phyloP scores from a whole-genome alignment of 92 coral and sea anemone genomes.

The Pocillopora meandrina region DNA sequence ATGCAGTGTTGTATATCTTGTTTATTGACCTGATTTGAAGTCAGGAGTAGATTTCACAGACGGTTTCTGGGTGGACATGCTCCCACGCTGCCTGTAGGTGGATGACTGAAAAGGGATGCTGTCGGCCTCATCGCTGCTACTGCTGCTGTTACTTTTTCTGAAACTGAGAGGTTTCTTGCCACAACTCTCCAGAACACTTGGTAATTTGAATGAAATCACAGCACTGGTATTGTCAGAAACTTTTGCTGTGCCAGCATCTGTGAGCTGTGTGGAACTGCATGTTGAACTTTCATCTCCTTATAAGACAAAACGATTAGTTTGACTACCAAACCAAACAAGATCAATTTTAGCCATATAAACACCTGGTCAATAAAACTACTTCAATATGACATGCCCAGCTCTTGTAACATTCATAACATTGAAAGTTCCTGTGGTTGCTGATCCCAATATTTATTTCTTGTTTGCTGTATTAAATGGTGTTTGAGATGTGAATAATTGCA shows the following conservation, averaged over 20 bases:
- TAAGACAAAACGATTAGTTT: not conserved
- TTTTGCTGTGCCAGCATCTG: constrained; percentile 10
- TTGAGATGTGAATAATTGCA: too few relatives aligned
- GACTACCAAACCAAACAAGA: too few relatives aligned
- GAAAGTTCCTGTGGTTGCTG: too few relatives aligned
- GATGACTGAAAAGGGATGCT: constrained; percentile 61
- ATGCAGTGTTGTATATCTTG: not conserved
- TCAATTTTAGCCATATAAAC: too few relatives aligned
- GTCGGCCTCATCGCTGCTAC: constrained; percentile 89
- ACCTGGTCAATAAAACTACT: too few relatives aligned
- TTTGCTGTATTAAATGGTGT: too few relatives aligned
- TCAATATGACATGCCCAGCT: too few relatives aligned
- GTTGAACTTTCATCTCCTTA: constrained; percentile 43
- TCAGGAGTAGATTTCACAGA: constrained; percentile 72
- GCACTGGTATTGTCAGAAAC: constrained; percentile 35
- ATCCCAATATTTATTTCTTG: too few relatives aligned
- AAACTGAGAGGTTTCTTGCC: constrained; percentile 20
- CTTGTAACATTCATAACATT: too few relatives aligned
- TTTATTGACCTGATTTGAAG: constrained; percentile 55
- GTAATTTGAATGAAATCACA: constrained; percentile 72
- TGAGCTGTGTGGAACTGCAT: constrained; percentile 4
- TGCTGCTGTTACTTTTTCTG: constrained; percentile 62
- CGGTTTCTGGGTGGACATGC: constrained; percentile 76
- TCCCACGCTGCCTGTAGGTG: constrained; percentile 25
- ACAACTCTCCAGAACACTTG: constrained; percentile 61